Conservation (phyloP, 2,888 invertebrate genomes). For the Parelbella ahira region DNA sequence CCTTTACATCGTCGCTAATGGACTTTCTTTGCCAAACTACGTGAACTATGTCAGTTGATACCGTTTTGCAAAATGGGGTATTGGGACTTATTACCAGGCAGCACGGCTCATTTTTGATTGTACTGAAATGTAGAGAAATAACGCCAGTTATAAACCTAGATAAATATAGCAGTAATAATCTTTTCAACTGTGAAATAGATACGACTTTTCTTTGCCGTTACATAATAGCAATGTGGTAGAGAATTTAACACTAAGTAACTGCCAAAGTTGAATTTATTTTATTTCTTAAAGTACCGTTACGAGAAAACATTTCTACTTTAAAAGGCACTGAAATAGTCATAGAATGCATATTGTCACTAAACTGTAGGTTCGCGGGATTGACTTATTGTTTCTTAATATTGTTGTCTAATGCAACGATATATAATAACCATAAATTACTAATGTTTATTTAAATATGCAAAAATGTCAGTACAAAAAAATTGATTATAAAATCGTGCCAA, state of each 20-base stretch:
- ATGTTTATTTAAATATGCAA: too few species aligned
- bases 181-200: slow-evolving; percentile 1
- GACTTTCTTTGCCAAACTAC: slow-evolving; percentile 15
- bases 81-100: background rate
- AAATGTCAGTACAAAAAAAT: too few species aligned
- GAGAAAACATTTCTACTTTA: background rate
- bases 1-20: slow-evolving; percentile 14
- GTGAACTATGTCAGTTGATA: slow-evolving; percentile 14
- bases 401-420: too few species aligned
- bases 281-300: background rate
- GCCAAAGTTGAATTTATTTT: slow-evolving; percentile 6
- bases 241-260: background rate
- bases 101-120: background rate
- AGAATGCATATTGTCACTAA: slow-evolving; percentile 3
- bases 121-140: background rate
- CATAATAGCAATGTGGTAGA: background rate
- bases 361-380: too few species aligned
- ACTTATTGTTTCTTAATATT: too few species aligned
- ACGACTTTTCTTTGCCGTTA: background rate
- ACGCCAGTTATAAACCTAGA: too few species aligned
- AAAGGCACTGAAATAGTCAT: background rate
- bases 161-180: background rate
- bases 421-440: too few species aligned
- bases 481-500: too few species aligned
- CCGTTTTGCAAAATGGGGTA: background rate